These are phyloP conservation scores for Crocallis elinguaria DNA, from an alignment of 2,888 invertebrate genomes.

Conservation along the genomic window DNA sequence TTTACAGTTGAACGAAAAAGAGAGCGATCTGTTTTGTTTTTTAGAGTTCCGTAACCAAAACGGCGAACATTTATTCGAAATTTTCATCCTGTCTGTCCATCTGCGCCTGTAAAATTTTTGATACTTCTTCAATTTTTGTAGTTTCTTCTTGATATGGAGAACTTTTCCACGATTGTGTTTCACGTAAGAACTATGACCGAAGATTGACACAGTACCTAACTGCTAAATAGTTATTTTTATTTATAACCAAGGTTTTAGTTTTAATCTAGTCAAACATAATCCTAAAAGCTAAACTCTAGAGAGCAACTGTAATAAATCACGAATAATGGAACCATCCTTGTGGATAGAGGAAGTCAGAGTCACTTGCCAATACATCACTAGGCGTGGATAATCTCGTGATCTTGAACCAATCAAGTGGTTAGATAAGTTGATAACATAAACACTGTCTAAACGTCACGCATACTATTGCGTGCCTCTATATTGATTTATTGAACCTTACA, in stretches of 20 bases:
- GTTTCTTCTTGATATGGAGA: background rate
- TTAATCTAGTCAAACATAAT: background rate
- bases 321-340: slow-evolving; percentile 52
- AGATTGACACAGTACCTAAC: background rate
- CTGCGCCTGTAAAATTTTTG: background rate
- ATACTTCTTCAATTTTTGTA: background rate
- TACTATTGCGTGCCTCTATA: background rate
- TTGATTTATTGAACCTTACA: background rate
- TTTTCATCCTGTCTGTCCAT: background rate
- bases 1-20: slow-evolving; percentile 20
- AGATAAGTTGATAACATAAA: slow-evolving; percentile 54
- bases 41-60: slow-evolving; percentile 2
- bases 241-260: background rate
- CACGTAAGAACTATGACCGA: background rate
- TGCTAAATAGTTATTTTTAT: too few relatives aligned
- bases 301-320: slow-evolving; percentile 48
- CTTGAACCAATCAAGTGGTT: slow-evolving; percentile 52
- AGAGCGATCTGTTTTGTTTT: slow-evolving; percentile 1
- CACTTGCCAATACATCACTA: slow-evolving; percentile 44
- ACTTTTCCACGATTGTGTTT: background rate
- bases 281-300: slow-evolving; percentile 6
- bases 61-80: background rate
- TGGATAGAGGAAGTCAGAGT: slow-evolving; percentile 51
- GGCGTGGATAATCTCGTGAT: slow-evolving; percentile 47
- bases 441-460: slow-evolving; percentile 27